phyloP scores from a whole-genome alignment of 23 tunicate species.

The Aplidium turbinatum region DNA sequence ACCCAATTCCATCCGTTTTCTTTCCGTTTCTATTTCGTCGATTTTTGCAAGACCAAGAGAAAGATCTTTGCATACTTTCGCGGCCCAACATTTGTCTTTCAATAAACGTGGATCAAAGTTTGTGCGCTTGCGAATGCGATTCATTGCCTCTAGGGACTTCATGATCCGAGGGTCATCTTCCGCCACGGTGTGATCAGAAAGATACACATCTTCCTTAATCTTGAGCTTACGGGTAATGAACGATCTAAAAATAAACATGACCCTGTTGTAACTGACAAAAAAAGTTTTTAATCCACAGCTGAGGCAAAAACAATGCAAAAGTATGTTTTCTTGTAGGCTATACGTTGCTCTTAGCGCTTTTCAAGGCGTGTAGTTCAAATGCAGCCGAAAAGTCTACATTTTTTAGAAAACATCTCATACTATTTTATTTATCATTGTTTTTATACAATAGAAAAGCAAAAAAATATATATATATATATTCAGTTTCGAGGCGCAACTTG shows the following conservation, averaged over 20 bases:
- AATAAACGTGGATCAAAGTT: conserved; percentile 48
- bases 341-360: too few relatives aligned
- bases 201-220: conserved; percentile 35
- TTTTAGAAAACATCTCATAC: too few relatives aligned
- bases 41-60: conserved; percentile 39
- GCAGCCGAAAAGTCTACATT: too few relatives aligned
- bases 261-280: too few relatives aligned
- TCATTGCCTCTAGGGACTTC: conserved; percentile 35
- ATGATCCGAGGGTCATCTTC: conserved; percentile 49
- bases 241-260: conserved; percentile 15
- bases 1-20: conserved; percentile 22
- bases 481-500: too few relatives aligned
- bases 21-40: conserved; percentile 41
- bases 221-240: conserved; percentile 1
- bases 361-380: too few relatives aligned
- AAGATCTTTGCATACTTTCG: conserved; percentile 49
- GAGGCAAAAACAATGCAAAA: too few relatives aligned
- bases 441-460: too few relatives aligned
- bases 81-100: conserved; percentile 46
- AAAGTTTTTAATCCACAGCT: too few relatives aligned
- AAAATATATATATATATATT: too few relatives aligned
- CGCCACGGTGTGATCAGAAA: conserved; percentile 57
- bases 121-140: conserved; percentile 47
- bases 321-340: too few relatives aligned
- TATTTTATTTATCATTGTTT: too few relatives aligned